These are phyloP conservation scores for Scaptomyza tumidula DNA, from an alignment of 2,888 invertebrate species.

Conservation along the genomic window DNA sequence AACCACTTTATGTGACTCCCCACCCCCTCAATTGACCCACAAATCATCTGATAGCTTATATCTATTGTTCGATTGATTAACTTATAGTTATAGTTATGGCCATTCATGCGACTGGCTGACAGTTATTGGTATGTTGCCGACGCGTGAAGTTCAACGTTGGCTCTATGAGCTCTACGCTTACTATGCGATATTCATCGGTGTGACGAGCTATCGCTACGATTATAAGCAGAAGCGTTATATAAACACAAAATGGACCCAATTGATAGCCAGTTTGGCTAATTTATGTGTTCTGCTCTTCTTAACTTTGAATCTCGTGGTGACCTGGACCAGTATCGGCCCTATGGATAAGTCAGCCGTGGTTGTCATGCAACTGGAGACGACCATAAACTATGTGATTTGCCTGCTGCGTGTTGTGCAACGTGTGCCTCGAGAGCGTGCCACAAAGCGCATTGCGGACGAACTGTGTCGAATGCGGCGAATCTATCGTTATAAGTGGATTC, in stretches of 20 bases:
- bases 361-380: constrained; percentile 5
- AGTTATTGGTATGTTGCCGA: constrained; percentile 18
- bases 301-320: neutral
- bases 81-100: neutral
- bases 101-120: neutral
- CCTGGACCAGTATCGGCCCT: neutral
- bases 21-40: too few relatives aligned
- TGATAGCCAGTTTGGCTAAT: constrained; percentile 38
- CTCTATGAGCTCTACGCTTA: constrained; percentile 30
- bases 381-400: constrained; percentile 24
- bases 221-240: constrained; percentile 6
- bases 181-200: constrained; percentile 44
- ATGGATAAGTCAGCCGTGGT: neutral
- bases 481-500: constrained; percentile 6
- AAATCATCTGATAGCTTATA: too few relatives aligned
- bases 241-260: constrained; percentile 26
- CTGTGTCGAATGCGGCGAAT: constrained; percentile 17
- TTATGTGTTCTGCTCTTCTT: neutral
- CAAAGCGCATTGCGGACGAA: neutral
- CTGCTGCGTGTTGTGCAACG: constrained; percentile 35
- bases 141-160: constrained; percentile 8
- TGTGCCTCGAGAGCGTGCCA: constrained; percentile 22
- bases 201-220: constrained; percentile 53
- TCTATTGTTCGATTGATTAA: constrained; percentile 9
- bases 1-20: too few relatives aligned